Evolutionary conservation across 2,797 vertebrate genomes (phyloP).

Genomic region (Chloroceryle amazona): DNA sequence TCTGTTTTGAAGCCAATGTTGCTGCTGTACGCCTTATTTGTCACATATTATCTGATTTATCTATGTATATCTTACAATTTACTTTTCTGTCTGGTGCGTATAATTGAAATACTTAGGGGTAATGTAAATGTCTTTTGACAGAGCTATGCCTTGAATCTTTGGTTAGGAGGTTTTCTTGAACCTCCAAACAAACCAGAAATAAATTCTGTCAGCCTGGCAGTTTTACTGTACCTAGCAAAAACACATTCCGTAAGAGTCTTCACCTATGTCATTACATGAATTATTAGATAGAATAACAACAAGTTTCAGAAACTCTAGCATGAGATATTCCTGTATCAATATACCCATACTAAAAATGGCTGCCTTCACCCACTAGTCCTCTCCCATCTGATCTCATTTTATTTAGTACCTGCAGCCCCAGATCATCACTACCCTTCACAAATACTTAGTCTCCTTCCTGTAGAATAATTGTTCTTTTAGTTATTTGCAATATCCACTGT

Average conservation of each 20-base stretch:
- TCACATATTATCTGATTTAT: constrained; percentile 43
- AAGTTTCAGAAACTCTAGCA: constrained; percentile 2
- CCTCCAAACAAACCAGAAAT: constrained; percentile 50
- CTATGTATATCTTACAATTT: constrained; percentile 45
- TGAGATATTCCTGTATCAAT: background rate
- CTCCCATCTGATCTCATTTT: background rate
- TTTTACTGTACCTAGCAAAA: constrained; percentile 48
- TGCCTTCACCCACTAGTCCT: background rate
- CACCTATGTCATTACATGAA: constrained; percentile 4
- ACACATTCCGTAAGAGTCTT: background rate
- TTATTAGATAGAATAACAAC: background rate
- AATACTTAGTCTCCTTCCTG: background rate
- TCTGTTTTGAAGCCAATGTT: constrained; percentile 16
- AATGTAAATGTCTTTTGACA: constrained; percentile 33
- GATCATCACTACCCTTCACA: background rate
- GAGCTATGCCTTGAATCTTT: constrained; percentile 21
- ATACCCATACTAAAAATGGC: background rate
- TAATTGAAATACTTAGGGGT: constrained; percentile 46
- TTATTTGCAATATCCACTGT: background rate
- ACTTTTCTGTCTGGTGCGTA: background rate
- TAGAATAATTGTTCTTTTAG: background rate
- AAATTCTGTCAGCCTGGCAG: constrained; percentile 44
- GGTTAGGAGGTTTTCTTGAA: constrained; percentile 25
- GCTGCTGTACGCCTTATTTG: background rate
- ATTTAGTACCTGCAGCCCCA: background rate